Base-by-base conservation (phyloP, 2,888 invertebrate species). In the Rhamphomyia laevipes region DNA sequence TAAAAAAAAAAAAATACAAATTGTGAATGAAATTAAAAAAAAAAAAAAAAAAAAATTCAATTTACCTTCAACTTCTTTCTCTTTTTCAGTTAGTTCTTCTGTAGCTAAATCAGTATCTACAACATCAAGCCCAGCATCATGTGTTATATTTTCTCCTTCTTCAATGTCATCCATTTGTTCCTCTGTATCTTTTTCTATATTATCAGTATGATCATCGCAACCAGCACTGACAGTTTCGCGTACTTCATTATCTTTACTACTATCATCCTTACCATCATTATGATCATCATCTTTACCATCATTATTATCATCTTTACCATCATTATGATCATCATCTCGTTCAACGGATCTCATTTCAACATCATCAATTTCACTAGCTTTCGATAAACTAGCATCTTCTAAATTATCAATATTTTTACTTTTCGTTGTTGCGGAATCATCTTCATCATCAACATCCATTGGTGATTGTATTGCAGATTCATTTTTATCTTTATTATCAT, bases 401-500 rank as follows among this genome's bases (percentile, higher is more conserved):
- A 55, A 52, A 2, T 48, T 45, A 45, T 52, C 52, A 45, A 57
- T 54, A 30, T 12, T 46, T 12, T 21, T 38, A 31, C 13, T 11
- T 40, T 52, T 47, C 21, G 33, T 50, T 18, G 45, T 23, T 35
- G 33, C 44, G 12, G 23, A 17, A 45, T 27, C 46, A 21, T 54
- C 52, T 10, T 43, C 44, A 7, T 18, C n/a, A 35, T 55, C 55
- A 9, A 51, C 51, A 38, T 51, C 57, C 46, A 49, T 50, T 15
- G 49, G 53, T 6, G 48, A 48, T 9, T 46, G 33, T 33, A 46
- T 47, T 11, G 45, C 46, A 40, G 38, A 55, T 37, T 57, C 58
- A 41, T 51, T 41, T 48, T 65, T 57, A 47, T 59, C 62, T 16
- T 55, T 56, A 30, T 57, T 54, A 43, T 53, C 46, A 17, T 60